Evolutionary conservation across 2,797 vertebrate species (phyloP).

Genomic region (Galaxias olidus): DNA sequence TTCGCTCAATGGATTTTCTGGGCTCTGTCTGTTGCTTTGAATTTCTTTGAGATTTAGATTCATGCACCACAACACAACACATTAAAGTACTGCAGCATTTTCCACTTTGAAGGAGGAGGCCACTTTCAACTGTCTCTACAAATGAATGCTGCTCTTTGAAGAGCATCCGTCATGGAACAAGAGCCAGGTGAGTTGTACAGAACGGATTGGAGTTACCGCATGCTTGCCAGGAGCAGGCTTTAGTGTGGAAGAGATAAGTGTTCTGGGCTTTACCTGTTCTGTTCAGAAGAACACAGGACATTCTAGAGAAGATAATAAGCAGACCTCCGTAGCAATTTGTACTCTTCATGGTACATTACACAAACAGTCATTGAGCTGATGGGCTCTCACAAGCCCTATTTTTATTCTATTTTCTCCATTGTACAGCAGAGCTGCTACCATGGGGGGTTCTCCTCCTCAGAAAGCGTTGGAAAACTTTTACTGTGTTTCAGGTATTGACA

Average conservation of each 20-base stretch:
- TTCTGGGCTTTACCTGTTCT: constrained; percentile 49
- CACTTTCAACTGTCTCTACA: neutral
- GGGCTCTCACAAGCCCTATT: constrained; percentile 42
- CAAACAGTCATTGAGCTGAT: constrained; percentile 55
- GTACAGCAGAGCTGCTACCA: constrained; percentile 32
- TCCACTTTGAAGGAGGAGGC: neutral
- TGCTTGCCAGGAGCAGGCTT: constrained; percentile 32
- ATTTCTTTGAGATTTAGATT: no score
- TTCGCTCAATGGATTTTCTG: no score
- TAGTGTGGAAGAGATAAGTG: constrained; percentile 27
- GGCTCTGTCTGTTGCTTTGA: no score
- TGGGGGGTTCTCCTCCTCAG: no score
- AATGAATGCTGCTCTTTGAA: neutral
- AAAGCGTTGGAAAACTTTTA: constrained; percentile 28
- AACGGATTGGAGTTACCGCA: constrained; percentile 33
- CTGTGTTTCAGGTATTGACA: no score
- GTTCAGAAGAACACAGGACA: constrained; percentile 36
- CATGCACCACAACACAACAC: neutral
- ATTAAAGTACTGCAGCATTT: neutral
- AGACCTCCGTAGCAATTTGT: constrained; percentile 57
- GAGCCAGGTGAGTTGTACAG: constrained; percentile 22
- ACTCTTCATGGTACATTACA: constrained; percentile 67
- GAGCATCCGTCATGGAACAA: constrained; percentile 4
- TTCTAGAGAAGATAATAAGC: constrained; percentile 55
- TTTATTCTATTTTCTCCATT: constrained; percentile 45